Evolutionary conservation across 2,797 vertebrate genomes (phyloP).

Genomic region (Geotria australis): DNA sequence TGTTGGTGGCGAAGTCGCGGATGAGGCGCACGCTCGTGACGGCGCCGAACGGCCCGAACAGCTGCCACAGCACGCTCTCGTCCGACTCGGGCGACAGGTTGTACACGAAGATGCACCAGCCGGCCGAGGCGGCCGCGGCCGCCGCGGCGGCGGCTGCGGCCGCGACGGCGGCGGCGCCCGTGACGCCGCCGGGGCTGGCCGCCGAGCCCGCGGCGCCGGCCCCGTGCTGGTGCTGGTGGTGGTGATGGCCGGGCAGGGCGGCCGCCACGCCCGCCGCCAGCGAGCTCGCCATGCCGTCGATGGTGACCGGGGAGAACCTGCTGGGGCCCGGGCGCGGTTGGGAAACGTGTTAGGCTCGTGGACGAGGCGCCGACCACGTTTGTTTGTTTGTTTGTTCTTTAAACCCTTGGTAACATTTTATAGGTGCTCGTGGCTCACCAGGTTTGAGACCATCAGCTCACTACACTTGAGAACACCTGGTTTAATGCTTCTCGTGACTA

Average conservation of each 20-base stretch:
- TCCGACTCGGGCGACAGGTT: constrained; percentile 82
- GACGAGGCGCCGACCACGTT: no score
- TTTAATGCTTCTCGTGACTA: no score
- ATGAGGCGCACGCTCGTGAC: constrained; percentile 95
- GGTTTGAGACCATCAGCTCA: no score
- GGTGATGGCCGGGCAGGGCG: constrained; percentile 6
- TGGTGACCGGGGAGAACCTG: constrained; percentile 89
- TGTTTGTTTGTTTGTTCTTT: no score
- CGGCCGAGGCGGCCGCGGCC: not conserved
- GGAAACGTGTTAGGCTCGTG: no score
- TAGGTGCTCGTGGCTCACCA: no score
- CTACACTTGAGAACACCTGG: no score
- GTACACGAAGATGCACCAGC: constrained; percentile 12
- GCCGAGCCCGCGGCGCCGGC: not conserved
- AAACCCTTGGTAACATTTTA: no score
- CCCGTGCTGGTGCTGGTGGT: no score
- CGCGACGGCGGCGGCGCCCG: no score
- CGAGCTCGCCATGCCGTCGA: constrained; percentile 76
- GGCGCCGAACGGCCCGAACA: constrained; percentile 77
- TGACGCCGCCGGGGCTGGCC: not conserved
- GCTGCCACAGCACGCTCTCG: constrained; percentile 91
- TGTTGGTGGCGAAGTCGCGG: constrained; percentile 92
- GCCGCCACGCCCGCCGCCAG: constrained; percentile 56
- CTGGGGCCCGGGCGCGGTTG: not conserved
- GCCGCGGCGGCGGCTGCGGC: not conserved